phyloP scores from a whole-genome alignment of 2,113 vertebrate genomes.

The Motacilla alba region DNA sequence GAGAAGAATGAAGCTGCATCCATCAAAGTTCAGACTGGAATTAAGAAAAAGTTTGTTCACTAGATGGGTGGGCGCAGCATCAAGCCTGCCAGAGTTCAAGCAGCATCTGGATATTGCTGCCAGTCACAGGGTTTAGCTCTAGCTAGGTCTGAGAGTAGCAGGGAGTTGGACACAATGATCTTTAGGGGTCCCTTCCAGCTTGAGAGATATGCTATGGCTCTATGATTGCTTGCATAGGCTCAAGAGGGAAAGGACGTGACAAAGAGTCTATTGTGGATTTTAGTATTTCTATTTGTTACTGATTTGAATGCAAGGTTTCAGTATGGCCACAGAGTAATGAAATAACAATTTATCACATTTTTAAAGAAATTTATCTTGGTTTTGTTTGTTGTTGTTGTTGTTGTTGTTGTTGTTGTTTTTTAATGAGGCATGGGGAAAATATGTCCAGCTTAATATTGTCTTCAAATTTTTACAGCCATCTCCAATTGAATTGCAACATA shows the following conservation, averaged over 20 bases:
- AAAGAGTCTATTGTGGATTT: not conserved
- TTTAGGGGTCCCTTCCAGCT: not conserved
- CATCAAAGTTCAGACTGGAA: not conserved
- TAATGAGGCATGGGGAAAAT: not conserved
- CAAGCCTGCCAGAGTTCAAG: not conserved
- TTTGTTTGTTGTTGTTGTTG: not conserved
- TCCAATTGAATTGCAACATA: not conserved
- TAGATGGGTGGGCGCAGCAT: not conserved
- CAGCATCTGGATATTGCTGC: not conserved
- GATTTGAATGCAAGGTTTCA: not conserved
- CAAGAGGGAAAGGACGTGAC: not conserved
- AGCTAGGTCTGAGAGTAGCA: not conserved
- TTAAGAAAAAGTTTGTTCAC: not conserved
- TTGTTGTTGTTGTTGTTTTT: not conserved
- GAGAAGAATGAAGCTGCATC: not conserved
- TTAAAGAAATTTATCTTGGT: not conserved
- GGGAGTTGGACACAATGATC: not conserved
- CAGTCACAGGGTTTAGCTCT: not conserved
- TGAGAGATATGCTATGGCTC: not conserved
- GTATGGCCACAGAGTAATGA: not conserved
- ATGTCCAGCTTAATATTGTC: not conserved
- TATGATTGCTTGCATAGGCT: not conserved
- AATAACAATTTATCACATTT: not conserved
- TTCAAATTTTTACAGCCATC: not conserved
- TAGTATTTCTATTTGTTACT: not conserved